Percentiles rank a stretch among this genome's conserved stretches.
Conservation (phyloP, 2,888 invertebrate genomes). For the Copidosoma aretas region DNA sequence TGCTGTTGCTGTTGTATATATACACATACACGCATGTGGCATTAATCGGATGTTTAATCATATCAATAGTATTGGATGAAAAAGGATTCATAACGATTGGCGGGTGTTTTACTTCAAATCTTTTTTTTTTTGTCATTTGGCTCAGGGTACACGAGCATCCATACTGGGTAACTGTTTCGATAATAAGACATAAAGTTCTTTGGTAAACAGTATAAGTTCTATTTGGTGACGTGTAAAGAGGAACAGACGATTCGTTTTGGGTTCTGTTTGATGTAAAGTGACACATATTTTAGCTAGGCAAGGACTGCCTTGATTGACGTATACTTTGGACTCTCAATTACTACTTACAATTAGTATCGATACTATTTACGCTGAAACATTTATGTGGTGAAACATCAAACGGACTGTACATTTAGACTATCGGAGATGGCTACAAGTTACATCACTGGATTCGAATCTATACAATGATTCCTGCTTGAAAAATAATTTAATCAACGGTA, state of each 20-base stretch:
- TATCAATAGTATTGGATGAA: no score
- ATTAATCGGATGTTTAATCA: conserved; percentile 19
- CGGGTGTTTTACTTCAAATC: neutral
- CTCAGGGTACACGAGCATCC: conserved; percentile 8
- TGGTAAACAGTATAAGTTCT: neutral
- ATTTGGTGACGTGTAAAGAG: neutral
- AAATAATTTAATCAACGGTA: conserved; percentile 3
- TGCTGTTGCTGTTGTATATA: conserved; percentile 29
- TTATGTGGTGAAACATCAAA: conserved; percentile 34
- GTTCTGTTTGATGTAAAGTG: conserved; percentile 3
- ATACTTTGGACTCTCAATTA: neutral
- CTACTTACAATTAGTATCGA: conserved; percentile 17
- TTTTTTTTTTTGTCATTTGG: conserved; percentile 17
- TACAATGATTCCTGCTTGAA: conserved; percentile 7
- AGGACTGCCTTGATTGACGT: neutral
- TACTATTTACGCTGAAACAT: conserved; percentile 18
- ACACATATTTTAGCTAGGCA: neutral
- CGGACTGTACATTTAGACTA: conserved; percentile 33
- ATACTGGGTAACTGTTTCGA: conserved; percentile 4
- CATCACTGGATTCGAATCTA: conserved; percentile 15
- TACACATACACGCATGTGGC: neutral
- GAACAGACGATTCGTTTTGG: neutral
- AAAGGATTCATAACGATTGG: no score
- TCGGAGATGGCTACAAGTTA: conserved; percentile 20
- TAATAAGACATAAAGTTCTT: neutral